phyloP scores from a whole-genome alignment of 2,797 vertebrate species.

The Dendrocincla fuliginosa region DNA sequence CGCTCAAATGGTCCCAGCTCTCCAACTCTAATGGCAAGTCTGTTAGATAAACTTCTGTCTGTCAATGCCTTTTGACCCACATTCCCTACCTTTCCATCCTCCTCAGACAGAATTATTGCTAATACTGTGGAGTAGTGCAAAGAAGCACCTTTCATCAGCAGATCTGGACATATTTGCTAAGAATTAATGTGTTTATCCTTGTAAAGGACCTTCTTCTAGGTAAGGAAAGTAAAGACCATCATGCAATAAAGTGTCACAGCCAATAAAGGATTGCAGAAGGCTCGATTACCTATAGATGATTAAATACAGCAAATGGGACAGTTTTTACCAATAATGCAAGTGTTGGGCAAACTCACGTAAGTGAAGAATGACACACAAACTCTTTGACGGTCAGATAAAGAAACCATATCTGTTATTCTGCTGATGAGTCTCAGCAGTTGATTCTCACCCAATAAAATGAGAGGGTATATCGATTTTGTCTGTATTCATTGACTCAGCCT shows the following conservation, averaged over 20 bases:
- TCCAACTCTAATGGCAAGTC: not conserved
- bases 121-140: not conserved
- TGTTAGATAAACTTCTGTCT: not conserved
- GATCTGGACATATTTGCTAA: slow-evolving; percentile 22
- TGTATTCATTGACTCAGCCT: slow-evolving; percentile 3
- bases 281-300: slow-evolving; percentile 20
- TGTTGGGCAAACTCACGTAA: slow-evolving; percentile 18
- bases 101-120: slow-evolving; percentile 18
- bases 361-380: slow-evolving; percentile 28
- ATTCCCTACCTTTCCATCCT: not conserved
- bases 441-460: slow-evolving; percentile 46
- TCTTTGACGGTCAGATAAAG: slow-evolving; percentile 24
- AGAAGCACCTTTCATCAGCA: not conserved
- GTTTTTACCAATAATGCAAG: slow-evolving; percentile 45
- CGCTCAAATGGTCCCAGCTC: not conserved
- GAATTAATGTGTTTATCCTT: slow-evolving; percentile 39
- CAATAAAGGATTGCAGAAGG: slow-evolving; percentile 4
- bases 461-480: slow-evolving; percentile 19
- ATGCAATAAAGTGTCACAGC: slow-evolving; percentile 15
- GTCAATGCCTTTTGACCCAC: not conserved
- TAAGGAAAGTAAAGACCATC: not conserved
- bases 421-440: slow-evolving; percentile 18
- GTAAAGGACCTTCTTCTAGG: slow-evolving; percentile 4
- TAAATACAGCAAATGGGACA: slow-evolving; percentile 44
- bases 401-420: slow-evolving; percentile 32